Base-by-base conservation (phyloP, 1,140 invertebrate genomes). In the Leptoteleia sp. region DNA sequence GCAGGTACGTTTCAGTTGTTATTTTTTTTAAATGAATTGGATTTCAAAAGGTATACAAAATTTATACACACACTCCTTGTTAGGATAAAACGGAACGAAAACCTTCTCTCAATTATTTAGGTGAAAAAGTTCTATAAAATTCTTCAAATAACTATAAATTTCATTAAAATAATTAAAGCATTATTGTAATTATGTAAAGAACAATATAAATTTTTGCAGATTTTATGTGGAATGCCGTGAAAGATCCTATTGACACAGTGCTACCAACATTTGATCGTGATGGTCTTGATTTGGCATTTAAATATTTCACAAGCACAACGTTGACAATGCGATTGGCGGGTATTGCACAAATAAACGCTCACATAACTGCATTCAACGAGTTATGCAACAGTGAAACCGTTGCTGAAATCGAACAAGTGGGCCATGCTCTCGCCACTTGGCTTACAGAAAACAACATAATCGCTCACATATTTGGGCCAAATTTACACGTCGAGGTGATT, bases 391-490 rank as follows among this genome's bases (percentile, higher is more conserved):
- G 94, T 57, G 96, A 97, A 83, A 94, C 94, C 1, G 91, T 96
- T 1, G 92, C 94, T 4, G 95, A 97, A 85, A 93, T 94, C 1
- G 96, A 97, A 82, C 90, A 93, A 31, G 93, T 96, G 48, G 96
- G 96, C 0, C 94, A 95, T 64, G 93, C 94, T 62, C 91, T 98
- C 47, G 95, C 95, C 0, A 92, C 94, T 59, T 98, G 97, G 97
- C 88, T 99, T 4, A 94, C 96, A 0, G 93, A 94, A 42, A 96
- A 97, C 85, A 95, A 96, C 84, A 97, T 99, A 47, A 95, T 98
- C 78, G 94, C 96, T 81, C 96, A 98, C 84, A 94, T 98, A 31
- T 99, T 98, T 91, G 97, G 97, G 29, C 97, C 97, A 38, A 98
- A 98, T 91, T 90, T 98, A 52, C 97, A 98, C 90, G 96, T 98